Conservation (phyloP, 2,797 vertebrate species). For the Pangasius sanitwongsei region DNA sequence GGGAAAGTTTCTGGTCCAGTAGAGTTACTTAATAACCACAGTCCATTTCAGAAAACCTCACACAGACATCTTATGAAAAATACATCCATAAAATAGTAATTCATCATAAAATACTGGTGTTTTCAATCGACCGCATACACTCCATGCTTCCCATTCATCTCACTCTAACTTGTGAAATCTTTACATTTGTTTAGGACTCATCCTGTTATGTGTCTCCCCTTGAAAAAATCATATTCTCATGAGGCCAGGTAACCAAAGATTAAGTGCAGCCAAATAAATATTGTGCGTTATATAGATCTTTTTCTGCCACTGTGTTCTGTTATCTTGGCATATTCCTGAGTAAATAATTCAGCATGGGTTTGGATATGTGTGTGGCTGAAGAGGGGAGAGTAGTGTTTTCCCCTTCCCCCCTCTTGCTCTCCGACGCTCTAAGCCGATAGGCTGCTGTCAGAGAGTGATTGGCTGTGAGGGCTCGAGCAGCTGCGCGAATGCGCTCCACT, state of each 20-base stretch:
- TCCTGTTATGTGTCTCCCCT: background rate
- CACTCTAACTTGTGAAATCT: background rate
- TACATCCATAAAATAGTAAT: background rate
- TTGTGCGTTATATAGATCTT: background rate
- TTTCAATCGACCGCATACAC: conserved; percentile 4
- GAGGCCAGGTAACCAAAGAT: background rate
- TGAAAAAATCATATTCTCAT: background rate
- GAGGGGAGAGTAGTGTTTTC: conserved; percentile 43
- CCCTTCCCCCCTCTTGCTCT: conserved; percentile 44
- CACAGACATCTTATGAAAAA: conserved; percentile 12
- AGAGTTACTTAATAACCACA: conserved; percentile 39
- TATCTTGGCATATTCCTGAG: conserved; percentile 27
- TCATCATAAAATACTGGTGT: background rate
- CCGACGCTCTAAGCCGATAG: conserved; percentile 48
- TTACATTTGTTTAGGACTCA: background rate
- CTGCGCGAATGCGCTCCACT: conserved; percentile 51
- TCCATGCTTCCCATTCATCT: background rate
- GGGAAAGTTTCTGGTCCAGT: conserved; percentile 28
- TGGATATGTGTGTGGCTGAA: conserved; percentile 29
- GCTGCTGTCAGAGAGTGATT: conserved; percentile 52
- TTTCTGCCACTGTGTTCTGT: background rate
- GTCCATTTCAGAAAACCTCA: conserved; percentile 19
- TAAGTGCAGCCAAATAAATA: conserved; percentile 10
- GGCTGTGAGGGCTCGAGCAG: conserved; percentile 55
- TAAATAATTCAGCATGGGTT: conserved; percentile 53